Conservation (phyloP, 2,797 vertebrate genomes). For the Ispidina lecontei region DNA sequence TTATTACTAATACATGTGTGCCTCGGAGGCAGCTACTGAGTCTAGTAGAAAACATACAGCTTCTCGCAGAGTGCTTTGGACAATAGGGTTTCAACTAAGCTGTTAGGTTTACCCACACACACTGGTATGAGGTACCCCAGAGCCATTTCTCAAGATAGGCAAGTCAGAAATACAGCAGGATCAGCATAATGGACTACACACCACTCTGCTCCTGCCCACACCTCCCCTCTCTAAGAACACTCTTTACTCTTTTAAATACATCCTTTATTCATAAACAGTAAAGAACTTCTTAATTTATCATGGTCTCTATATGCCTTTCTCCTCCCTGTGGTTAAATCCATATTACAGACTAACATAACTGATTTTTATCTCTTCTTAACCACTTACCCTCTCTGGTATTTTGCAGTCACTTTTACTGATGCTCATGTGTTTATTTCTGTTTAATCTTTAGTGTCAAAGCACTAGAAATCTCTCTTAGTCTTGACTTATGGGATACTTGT, state of each 20-base stretch:
- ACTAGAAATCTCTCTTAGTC: conserved; percentile 52
- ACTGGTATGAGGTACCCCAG: not conserved
- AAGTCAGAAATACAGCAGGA: not conserved
- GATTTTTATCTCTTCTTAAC: conserved; percentile 44
- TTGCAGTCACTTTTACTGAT: conserved; percentile 41
- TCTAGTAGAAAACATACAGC: not conserved
- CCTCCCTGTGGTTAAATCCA: not conserved
- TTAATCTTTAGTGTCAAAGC: conserved; percentile 53
- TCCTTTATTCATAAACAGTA: not conserved
- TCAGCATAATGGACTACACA: not conserved
- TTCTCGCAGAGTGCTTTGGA: not conserved
- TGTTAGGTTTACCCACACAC: not conserved
- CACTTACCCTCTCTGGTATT: conserved; percentile 6
- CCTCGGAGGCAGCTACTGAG: not conserved
- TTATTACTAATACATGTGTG: not conserved
- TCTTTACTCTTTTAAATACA: conserved; percentile 1
- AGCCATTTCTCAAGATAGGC: not conserved
- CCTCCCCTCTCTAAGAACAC: not conserved
- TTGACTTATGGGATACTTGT: conserved; percentile 48
- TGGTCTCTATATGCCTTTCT: not conserved
- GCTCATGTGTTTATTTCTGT: conserved; percentile 56
- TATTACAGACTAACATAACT: not conserved
- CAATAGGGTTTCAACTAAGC: not conserved
- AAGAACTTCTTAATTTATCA: conserved; percentile 6
- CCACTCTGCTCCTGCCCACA: not conserved